Conservation (phyloP, 2,888 invertebrate species). For the Andrena praecox region DNA sequence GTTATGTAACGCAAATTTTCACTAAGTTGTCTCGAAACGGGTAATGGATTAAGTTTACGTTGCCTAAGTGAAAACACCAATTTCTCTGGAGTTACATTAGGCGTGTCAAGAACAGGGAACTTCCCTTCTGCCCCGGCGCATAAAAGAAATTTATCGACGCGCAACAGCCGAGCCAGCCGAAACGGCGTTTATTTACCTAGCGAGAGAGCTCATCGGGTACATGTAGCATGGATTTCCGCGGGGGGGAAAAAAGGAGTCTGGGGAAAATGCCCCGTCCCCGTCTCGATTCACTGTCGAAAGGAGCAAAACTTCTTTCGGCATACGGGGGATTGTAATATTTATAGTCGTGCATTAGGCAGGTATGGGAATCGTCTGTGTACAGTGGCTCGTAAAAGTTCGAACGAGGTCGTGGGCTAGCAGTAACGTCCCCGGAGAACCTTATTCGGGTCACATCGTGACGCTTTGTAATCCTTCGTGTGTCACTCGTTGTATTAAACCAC, state of each 20-base stretch:
- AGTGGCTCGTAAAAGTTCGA: conserved; percentile 56
- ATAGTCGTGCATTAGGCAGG: conserved; percentile 75
- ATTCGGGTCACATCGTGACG: conserved; percentile 66
- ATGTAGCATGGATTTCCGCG: conserved; percentile 49
- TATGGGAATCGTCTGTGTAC: conserved; percentile 66
- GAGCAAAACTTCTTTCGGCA: conserved; percentile 68
- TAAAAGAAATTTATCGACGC: conserved; percentile 21
- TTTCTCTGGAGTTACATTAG: neutral
- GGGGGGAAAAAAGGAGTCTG: conserved; percentile 28
- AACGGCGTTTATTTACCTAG: neutral
- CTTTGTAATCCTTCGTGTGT: conserved; percentile 59
- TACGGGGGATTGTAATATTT: conserved; percentile 76
- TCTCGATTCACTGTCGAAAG: conserved; percentile 69
- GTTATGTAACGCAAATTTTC: conserved; percentile 3
- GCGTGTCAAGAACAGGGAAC: neutral
- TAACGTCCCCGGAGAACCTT: conserved; percentile 53
- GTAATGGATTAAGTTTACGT: conserved; percentile 8
- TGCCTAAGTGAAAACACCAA: neutral
- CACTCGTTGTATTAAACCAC: conserved; percentile 31
- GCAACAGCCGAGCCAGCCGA: conserved; percentile 5
- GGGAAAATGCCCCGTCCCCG: conserved; percentile 34
- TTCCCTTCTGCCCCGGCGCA: conserved; percentile 1
- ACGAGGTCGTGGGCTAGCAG: conserved; percentile 58
- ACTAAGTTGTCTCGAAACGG: neutral
- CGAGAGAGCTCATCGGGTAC: conserved; percentile 18